Conservation (phyloP, 2,113 vertebrate genomes). For the Tragelaphus imberbis region DNA sequence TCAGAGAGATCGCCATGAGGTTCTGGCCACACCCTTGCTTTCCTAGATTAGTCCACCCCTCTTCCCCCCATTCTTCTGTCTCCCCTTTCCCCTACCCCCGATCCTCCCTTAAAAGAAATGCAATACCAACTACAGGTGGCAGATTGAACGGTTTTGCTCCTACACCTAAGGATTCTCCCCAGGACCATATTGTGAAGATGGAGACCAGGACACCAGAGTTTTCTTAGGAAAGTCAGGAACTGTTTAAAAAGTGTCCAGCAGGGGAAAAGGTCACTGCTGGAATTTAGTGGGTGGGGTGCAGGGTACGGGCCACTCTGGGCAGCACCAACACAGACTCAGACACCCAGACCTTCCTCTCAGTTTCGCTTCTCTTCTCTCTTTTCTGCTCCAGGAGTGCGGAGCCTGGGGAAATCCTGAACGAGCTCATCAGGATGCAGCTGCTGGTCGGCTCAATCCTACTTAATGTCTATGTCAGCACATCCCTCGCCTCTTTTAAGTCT, state of each 20-base stretch:
- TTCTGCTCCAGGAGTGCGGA: neutral
- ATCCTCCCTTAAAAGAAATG: neutral
- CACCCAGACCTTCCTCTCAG: neutral
- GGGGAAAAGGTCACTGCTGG: neutral
- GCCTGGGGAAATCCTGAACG: neutral
- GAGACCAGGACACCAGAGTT: neutral
- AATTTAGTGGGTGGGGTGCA: neutral
- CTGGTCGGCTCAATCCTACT: slow-evolving; percentile 42
- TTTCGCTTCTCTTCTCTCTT: neutral
- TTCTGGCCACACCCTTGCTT: neutral
- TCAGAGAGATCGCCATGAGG: neutral
- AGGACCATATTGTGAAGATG: neutral
- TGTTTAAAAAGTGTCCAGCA: neutral
- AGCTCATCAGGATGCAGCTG: slow-evolving; percentile 55
- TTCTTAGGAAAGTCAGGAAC: neutral
- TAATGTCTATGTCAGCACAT: slow-evolving; percentile 65
- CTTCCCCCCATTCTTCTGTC: neutral
- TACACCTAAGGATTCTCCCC: neutral
- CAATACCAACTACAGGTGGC: accelerated
- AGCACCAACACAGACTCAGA: neutral
- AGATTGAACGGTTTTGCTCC: neutral
- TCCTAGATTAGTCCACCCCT: neutral
- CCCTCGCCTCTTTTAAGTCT: slow-evolving; percentile 26
- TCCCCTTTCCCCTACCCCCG: accelerated
- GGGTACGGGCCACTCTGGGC: neutral